phyloP scores from a whole-genome alignment of 2,888 invertebrate species.

The Parascotia fuliginaria region DNA sequence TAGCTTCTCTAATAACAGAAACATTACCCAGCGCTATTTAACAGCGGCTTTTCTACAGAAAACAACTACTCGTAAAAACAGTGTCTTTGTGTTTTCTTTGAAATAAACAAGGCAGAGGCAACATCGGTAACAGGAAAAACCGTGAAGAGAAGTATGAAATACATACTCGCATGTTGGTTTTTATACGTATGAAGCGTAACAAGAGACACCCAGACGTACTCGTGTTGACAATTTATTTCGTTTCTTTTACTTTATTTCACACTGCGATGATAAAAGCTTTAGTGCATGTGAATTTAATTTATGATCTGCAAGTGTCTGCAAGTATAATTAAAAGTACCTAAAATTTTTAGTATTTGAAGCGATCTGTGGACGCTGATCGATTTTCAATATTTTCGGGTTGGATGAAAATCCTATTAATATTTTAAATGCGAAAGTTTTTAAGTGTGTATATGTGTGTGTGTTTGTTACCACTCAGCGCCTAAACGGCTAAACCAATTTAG shows the following conservation, averaged over 20 bases:
- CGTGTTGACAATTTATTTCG: constrained; percentile 28
- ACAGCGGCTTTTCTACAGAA: constrained; percentile 20
- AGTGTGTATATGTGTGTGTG: no score
- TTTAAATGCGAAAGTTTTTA: no score
- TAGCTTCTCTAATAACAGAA: background rate
- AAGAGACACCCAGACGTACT: constrained; percentile 16
- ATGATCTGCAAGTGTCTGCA: no score
- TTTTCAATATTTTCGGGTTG: no score
- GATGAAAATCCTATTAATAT: no score
- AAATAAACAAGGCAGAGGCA: constrained; percentile 38
- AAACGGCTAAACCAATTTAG: no score
- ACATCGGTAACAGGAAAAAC: constrained; percentile 36
- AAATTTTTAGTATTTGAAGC: no score
- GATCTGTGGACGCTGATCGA: no score
- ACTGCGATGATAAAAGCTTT: no score
- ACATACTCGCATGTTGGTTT: constrained; percentile 34
- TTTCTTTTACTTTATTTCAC: constrained; percentile 15
- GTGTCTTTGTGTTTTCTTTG: constrained; percentile 37
- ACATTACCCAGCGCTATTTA: constrained; percentile 5
- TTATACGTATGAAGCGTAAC: constrained; percentile 24
- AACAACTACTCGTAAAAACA: constrained; percentile 22
- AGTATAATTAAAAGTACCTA: no score
- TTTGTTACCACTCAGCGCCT: no score
- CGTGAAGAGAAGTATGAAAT: constrained; percentile 45
- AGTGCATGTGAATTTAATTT: no score